A percentile compares a stretch with the other conserved stretches of the same genome.
Evolutionary conservation across 1,140 invertebrate genomes (phyloP).

Genomic region (Drosophila mauritiana): DNA sequence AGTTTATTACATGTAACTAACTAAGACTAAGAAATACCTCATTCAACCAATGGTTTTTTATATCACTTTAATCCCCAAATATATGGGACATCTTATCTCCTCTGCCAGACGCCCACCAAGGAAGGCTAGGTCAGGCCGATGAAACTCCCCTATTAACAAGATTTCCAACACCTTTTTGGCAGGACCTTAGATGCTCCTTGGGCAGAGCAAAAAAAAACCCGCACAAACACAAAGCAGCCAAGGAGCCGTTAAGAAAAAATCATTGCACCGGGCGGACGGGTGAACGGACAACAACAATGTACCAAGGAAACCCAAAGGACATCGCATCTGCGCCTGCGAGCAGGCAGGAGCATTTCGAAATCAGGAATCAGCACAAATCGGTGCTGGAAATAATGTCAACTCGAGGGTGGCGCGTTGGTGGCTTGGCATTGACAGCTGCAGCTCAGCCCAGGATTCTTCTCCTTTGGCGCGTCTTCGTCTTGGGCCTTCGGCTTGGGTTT

Average conservation of each 20-base stretch:
- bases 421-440: slow-evolving; percentile 69
- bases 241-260: slow-evolving; percentile 51
- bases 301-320: slow-evolving; percentile 57
- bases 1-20: no score
- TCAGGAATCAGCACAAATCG: slow-evolving; percentile 49
- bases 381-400: slow-evolving; percentile 68
- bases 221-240: slow-evolving; percentile 41
- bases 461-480: slow-evolving; percentile 65
- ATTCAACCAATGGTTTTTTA: background rate
- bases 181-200: slow-evolving; percentile 15
- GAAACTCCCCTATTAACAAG: slow-evolving; percentile 68
- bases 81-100: slow-evolving; percentile 18
- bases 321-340: slow-evolving; percentile 56
- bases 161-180: slow-evolving; percentile 71
- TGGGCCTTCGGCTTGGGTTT: slow-evolving; percentile 39
- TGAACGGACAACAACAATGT: slow-evolving; percentile 58
- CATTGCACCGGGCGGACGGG: slow-evolving; percentile 68
- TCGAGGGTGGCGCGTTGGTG: slow-evolving; percentile 70
- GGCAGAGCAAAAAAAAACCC: slow-evolving; percentile 43
- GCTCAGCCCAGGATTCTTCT: slow-evolving; percentile 25
- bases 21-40: no score
- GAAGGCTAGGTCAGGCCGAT: slow-evolving; percentile 30
- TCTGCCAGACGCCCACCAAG: slow-evolving; percentile 22
- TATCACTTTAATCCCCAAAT: slow-evolving; percentile 6
- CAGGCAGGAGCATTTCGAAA: slow-evolving; percentile 41